Evolutionary conservation across 2,797 vertebrate genomes (phyloP), one percentile per base, ranked within the genome.

Genomic region (Tragelaphus eurycerus): DNA sequence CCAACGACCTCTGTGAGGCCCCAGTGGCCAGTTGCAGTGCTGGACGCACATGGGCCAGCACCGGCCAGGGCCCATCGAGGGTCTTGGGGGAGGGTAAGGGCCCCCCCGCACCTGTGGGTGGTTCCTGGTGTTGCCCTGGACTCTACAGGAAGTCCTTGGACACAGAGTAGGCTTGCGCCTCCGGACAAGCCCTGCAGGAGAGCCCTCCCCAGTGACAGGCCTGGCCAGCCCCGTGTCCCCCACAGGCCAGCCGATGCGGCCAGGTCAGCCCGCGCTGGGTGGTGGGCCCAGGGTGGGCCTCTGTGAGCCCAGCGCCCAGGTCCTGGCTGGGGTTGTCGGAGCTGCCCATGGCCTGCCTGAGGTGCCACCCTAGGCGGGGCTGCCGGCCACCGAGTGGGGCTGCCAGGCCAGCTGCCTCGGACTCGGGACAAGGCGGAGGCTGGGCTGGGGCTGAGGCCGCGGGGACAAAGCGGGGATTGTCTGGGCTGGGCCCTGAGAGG

Each of bases 381-480:
- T 67, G 85, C 91, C 0, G 2, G 86, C 95, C 74, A 95, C 57
- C 67, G 93, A 90, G 94, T 93, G 82, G 93, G 97, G 38, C 93
- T 38, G 54, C 76, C 1, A 57, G 94, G 93, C 98, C 96, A 97
- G 96, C 94, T 92, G 97, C 97, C 96, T 96, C 38, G 71, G 79
- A 82, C 97, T 96, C 84, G 60, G 96, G 96, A 94, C 97, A 87
- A 89, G 95, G 96, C 89, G 89, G 97, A 97, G 96, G 97, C 97
- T 98, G 93, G 95, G 96, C 93, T 57, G 67, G 43, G 89, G 79
- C 98, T 85, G 87, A 29, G 46, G 96, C 96, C 38, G 57, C 14
- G 7, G 95, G 97, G 97, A 99, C 98, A 99, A 99, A 98, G 98
- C 97, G 54, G 87, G 95, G 98, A 98, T 98, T 99, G 97, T 99